Base-by-base conservation (phyloP, 2,888 invertebrate genomes). In the Zygothrica quintamaculata region DNA sequence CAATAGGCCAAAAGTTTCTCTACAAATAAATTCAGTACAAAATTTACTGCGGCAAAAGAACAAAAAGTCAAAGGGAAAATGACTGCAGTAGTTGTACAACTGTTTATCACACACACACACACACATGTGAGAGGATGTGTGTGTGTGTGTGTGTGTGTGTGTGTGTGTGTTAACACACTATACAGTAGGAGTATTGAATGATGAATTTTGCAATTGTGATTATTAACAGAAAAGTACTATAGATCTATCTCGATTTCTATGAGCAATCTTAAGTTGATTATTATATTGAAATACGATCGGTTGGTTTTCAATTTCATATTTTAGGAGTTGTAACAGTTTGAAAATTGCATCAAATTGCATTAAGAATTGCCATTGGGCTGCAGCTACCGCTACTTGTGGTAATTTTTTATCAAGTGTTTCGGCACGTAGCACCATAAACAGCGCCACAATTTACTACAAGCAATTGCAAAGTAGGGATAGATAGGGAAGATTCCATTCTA, bases 391-490 rank as follows among this genome's bases (percentile, higher is more conserved):
- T 57, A 61, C 42, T 53, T 58, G 29, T 65, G 57, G 53, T 73
- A n/a, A 73, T 44, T 76, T 73, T 61, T 46, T 73, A 61, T 73
- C 73, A 71, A 66, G 65, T 55, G 52, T 34, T 56, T 65, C 18
- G 36, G 42, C 39, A 5, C 18, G 48, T 59, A 56, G 42, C 62
- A 66, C 66, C 72, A 68, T 67, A 84, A 73, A 61, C 60, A 46
- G 48, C 39, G 53, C 58, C 58, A 53, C 68, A 59, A 60, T 29
- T 39, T 52, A 37, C 8, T 29, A 29, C 48, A 60, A 75, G 62
- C 75, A 76, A 73, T 81, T 69, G 70, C 52, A 61, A 70, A 66
- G 53, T 69, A 71, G 67, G 75, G 65, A 69, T 65, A 79, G 56
- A 66, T 44, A 42, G n/a, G 40, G n/a, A n/a, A n/a, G n/a, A n/a